Evolutionary conservation across 2,888 invertebrate species (phyloP).

Genomic region (Allophyes oxyacanthae): DNA sequence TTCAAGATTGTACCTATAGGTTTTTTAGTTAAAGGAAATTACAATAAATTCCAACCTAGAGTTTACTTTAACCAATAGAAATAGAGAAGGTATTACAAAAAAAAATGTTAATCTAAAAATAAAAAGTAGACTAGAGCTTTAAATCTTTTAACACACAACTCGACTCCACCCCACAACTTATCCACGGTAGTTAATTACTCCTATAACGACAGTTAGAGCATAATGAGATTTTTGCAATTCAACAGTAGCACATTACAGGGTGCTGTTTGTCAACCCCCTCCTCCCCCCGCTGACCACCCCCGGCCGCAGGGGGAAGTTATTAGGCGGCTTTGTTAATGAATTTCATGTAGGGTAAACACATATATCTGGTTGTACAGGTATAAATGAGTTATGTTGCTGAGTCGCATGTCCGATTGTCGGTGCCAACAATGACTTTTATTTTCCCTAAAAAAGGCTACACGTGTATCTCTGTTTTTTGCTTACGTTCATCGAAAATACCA

Average conservation of each 20-base stretch:
- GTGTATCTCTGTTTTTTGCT: no score
- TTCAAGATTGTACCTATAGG: no score
- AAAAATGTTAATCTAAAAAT: no score
- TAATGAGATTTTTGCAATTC: slow-evolving; percentile 89
- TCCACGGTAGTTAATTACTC: slow-evolving; percentile 84
- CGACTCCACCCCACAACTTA: slow-evolving; percentile 56
- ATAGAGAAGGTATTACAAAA: no score
- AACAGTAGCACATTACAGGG: slow-evolving; percentile 87
- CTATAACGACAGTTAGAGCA: slow-evolving; percentile 88
- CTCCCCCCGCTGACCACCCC: slow-evolving; percentile 60
- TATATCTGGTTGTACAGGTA: slow-evolving; percentile 54
- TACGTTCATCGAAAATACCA: no score
- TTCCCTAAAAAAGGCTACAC: slow-evolving; percentile 13
- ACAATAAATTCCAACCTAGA: no score
- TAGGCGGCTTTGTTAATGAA: slow-evolving; percentile 81
- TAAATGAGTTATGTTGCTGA: slow-evolving; percentile 60
- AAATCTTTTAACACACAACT: slow-evolving; percentile 44
- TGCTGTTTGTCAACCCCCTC: slow-evolving; percentile 77
- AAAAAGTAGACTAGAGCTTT: no score
- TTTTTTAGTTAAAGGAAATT: no score
- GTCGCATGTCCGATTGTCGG: slow-evolving; percentile 49
- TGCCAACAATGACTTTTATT: slow-evolving; percentile 18
- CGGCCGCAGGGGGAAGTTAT: slow-evolving; percentile 71
- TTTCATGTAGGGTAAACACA: slow-evolving; percentile 71
- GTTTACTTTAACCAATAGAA: no score